A percentile compares a stretch with the other conserved stretches of the same genome.
phyloP scores from a whole-genome alignment of 2,797 vertebrate genomes.

The Perodicticus potto region DNA sequence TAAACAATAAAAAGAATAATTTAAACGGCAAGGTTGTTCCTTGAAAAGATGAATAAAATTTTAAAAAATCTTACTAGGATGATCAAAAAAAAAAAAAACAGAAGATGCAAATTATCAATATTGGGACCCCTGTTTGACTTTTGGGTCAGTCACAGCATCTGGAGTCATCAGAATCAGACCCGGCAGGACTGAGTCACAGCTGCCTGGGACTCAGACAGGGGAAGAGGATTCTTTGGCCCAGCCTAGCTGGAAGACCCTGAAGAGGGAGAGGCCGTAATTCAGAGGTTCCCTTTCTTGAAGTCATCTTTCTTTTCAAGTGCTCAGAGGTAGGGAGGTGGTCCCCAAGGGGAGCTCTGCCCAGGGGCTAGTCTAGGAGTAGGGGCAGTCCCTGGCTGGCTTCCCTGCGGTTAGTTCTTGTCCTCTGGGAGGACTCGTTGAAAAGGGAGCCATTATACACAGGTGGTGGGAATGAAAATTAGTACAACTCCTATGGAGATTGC shows the following conservation, averaged over 20 bases:
- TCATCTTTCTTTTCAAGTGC: neutral
- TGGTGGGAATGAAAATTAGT: too few species aligned
- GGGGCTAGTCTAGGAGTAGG: neutral
- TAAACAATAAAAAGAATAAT: conserved; percentile 18
- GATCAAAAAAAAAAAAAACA: neutral
- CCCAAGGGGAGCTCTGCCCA: neutral
- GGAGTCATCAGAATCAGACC: neutral
- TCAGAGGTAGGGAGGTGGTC: neutral
- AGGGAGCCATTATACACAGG: too few species aligned
- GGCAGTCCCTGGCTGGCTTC: neutral
- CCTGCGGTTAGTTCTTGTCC: conserved; percentile 87
- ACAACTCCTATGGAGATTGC: too few species aligned
- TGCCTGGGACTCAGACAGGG: conserved; percentile 31
- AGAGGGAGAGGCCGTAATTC: conserved; percentile 45
- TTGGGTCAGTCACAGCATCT: conserved; percentile 39
- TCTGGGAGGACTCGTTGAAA: conserved; percentile 82
- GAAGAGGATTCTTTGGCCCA: conserved; percentile 38
- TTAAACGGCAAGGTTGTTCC: neutral
- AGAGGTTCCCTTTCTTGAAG: neutral
- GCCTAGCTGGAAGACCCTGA: conserved; percentile 7
- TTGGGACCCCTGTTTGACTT: conserved; percentile 61
- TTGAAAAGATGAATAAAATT: conserved; percentile 24
- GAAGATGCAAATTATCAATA: neutral
- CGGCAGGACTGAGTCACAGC: conserved; percentile 42
- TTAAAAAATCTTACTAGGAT: neutral